Conservation (phyloP, 2,113 vertebrate species). For the Callopanchax toddi region DNA sequence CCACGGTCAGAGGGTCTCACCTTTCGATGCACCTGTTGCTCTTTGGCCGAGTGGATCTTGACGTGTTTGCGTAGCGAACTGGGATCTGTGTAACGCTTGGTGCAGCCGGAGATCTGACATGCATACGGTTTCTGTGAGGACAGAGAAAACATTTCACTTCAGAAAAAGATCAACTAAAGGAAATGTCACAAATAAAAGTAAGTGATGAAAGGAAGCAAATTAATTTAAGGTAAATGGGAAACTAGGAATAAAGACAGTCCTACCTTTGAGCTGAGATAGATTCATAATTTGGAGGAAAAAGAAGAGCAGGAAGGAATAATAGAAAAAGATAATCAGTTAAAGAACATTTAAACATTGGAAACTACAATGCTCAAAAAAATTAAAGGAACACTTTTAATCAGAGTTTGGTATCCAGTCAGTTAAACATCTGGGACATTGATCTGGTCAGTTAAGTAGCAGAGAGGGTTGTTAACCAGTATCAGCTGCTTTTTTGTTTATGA, state of each 20-base stretch:
- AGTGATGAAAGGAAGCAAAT: neutral
- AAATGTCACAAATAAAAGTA: neutral
- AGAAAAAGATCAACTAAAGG: no score
- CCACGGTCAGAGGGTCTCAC: conserved; percentile 76
- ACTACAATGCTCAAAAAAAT: no score
- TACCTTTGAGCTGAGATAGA: conserved; percentile 81
- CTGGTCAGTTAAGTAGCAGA: no score
- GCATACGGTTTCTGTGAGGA: conserved; percentile 93
- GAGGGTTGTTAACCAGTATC: no score
- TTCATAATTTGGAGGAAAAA: conserved; percentile 58
- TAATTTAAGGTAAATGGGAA: conserved; percentile 10
- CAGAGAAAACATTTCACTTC: conserved; percentile 9
- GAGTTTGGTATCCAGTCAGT: no score
- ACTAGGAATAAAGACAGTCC: conserved; percentile 59
- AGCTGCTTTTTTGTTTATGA: no score
- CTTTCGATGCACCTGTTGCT: conserved; percentile 97
- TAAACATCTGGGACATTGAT: no score
- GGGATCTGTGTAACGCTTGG: conserved; percentile 98
- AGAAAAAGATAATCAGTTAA: conserved; percentile 48
- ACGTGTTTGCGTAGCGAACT: conserved; percentile 98
- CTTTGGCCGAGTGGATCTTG: conserved; percentile 97
- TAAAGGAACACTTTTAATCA: no score
- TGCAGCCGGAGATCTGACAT: conserved; percentile 97
- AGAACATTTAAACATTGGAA: conserved; percentile 18
- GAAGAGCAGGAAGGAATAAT: conserved; percentile 54